These are phyloP conservation scores for Entelurus aequoreus DNA, from an alignment of 2,113 vertebrate genomes.

Conservation along the genomic window DNA sequence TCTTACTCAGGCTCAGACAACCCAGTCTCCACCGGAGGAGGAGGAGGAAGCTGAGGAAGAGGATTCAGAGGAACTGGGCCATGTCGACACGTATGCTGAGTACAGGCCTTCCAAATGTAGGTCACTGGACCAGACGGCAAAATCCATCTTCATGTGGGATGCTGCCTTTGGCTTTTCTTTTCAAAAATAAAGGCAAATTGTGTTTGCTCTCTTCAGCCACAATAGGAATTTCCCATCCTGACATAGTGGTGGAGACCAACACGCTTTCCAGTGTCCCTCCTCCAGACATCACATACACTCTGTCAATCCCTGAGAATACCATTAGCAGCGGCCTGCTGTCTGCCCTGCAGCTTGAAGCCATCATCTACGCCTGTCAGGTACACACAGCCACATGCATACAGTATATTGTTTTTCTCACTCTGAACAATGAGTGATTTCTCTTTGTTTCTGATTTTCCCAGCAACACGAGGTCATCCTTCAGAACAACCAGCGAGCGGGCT, in stretches of 20 bases:
- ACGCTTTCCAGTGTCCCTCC: constrained; percentile 95
- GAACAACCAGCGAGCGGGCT: constrained; percentile 88
- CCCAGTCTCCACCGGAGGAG: constrained; percentile 76
- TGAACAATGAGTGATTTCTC: neutral
- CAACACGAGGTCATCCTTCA: constrained; percentile 96
- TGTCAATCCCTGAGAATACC: constrained; percentile 75
- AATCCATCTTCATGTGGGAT: neutral
- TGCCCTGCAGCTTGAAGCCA: constrained; percentile 94
- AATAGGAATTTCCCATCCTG: constrained; percentile 91
- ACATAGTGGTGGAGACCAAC: constrained; percentile 96
- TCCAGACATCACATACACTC: constrained; percentile 88
- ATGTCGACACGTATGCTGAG: constrained; percentile 93
- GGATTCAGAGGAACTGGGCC: constrained; percentile 89
- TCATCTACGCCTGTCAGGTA: constrained; percentile 97
- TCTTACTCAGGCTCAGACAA: constrained; percentile 54
- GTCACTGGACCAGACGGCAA: constrained; percentile 22
- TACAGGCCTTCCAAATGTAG: constrained; percentile 94
- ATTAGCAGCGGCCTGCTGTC: constrained; percentile 79
- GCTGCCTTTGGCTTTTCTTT: neutral
- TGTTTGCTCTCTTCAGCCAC: constrained; percentile 71
- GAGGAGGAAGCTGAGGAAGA: constrained; percentile 93
- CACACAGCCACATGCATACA: neutral
- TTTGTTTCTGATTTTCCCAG: constrained; percentile 55
- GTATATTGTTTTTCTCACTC: neutral
- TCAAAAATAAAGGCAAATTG: neutral